Percentiles rank a stretch among this genome's conserved stretches.
phyloP scores from a whole-genome alignment of 2,113 vertebrate genomes.

The Zapus hudsonius region DNA sequence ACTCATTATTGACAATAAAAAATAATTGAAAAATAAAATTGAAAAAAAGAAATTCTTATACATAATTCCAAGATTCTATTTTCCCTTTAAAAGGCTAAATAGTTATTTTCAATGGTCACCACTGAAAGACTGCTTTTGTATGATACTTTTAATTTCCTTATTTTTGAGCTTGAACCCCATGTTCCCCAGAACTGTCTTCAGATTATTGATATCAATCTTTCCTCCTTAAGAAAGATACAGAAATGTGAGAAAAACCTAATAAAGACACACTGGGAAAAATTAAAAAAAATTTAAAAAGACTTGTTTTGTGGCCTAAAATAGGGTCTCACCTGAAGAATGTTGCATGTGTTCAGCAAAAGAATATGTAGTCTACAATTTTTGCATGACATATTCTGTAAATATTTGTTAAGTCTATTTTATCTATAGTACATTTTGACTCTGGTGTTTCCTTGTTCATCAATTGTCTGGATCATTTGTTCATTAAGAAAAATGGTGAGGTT shows the following conservation, averaged over 20 bases:
- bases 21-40: too few species aligned
- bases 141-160: constrained; percentile 38
- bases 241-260: not conserved
- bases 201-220: constrained; percentile 15
- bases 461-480: not conserved
- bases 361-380: not conserved
- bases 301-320: not conserved
- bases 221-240: constrained; percentile 54
- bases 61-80: not conserved
- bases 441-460: not conserved
- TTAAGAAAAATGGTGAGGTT: not conserved
- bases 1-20: too few species aligned
- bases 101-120: constrained; percentile 42
- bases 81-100: not conserved
- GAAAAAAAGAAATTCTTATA: constrained; percentile 6
- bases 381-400: not conserved
- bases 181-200: constrained; percentile 31
- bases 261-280: constrained; percentile 27
- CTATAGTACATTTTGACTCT: not conserved
- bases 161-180: constrained; percentile 54
- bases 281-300: too few species aligned
- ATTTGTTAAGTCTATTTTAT: not conserved
- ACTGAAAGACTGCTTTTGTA: not conserved
- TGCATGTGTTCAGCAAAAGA: not conserved
- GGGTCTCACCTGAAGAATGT: not conserved